A percentile compares a stretch with the other conserved stretches of the same genome.
These are phyloP conservation scores for Camponotus floridanus DNA, from an alignment of 1,140 invertebrate species.

Conservation along the genomic window DNA sequence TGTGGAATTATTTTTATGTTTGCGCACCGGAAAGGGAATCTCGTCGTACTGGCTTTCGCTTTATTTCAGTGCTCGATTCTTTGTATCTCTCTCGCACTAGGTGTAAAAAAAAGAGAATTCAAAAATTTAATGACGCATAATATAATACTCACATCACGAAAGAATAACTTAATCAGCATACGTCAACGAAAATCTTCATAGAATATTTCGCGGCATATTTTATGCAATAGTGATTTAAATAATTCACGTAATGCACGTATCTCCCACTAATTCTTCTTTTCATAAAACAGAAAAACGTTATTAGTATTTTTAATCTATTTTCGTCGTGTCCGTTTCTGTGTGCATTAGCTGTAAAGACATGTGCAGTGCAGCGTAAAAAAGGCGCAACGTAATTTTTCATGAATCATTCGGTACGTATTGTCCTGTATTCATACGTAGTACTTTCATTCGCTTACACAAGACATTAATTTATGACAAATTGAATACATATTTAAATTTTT, in stretches of 20 bases:
- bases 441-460: neutral
- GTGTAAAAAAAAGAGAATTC: conserved; percentile 37
- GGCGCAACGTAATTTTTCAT: conserved; percentile 13
- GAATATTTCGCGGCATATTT: neutral
- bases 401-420: conserved; percentile 8
- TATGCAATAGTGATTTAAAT: neutral
- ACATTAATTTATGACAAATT: neutral
- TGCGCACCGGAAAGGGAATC: conserved; percentile 7
- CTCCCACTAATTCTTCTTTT: neutral
- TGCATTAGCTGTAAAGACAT: conserved; percentile 1
- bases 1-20: conserved; percentile 61
- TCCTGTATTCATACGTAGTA: neutral
- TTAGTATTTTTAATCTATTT: neutral
- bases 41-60: conserved; percentile 25
- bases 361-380: conserved; percentile 15
- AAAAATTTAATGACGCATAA: conserved; percentile 46
- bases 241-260: neutral
- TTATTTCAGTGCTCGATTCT: conserved; percentile 43
- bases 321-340: neutral
- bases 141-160: conserved; percentile 16
- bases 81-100: conserved; percentile 38
- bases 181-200: conserved; percentile 19
- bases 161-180: conserved; percentile 8
- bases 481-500: neutral
- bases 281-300: neutral